Percentiles rank a stretch among this genome's conserved stretches.
Evolutionary conservation across 1,140 invertebrate genomes (phyloP).

Genomic region (Drosophila bifasciata): DNA sequence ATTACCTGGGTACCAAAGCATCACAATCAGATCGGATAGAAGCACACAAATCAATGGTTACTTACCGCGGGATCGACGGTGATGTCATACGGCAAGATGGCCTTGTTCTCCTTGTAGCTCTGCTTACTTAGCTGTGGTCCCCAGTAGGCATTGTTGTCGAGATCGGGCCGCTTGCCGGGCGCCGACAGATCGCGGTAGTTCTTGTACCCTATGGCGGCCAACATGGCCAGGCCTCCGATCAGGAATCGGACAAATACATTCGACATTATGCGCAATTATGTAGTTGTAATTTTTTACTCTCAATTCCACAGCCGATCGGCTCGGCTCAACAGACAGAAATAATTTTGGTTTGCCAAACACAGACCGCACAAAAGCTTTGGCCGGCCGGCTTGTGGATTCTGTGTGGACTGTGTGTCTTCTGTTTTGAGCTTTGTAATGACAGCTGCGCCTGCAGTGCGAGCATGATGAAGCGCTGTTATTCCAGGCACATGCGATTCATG

Average conservation of each 20-base stretch:
- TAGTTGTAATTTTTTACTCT: not conserved
- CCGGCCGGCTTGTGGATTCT: constrained; percentile 7
- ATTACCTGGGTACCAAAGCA: constrained; percentile 84
- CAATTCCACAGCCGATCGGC: not conserved
- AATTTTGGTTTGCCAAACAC: constrained; percentile 11
- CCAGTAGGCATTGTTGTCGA: constrained; percentile 73
- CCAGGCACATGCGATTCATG: constrained; percentile 13
- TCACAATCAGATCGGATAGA: not conserved
- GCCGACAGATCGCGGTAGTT: constrained; percentile 60
- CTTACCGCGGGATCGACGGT: constrained; percentile 59
- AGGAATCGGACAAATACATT: constrained; percentile 45
- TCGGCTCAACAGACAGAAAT: constrained; percentile 20
- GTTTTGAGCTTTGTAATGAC: too few relatives aligned
- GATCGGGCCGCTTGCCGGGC: constrained; percentile 61
- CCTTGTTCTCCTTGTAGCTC: constrained; percentile 57
- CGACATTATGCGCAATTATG: constrained; percentile 25
- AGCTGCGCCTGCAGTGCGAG: constrained; percentile 21
- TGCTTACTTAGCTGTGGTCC: constrained; percentile 44
- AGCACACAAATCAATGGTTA: not conserved
- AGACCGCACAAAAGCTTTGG: constrained; percentile 30
- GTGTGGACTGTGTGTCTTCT: not conserved
- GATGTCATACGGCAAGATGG: constrained; percentile 65
- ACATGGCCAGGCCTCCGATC: constrained; percentile 46
- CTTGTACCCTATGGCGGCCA: constrained; percentile 53
- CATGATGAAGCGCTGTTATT: constrained; percentile 10